Percentiles rank a stretch among this genome's conserved stretches.
These are phyloP conservation scores for Platichthys stellatus DNA, from an alignment of 2,113 vertebrate genomes.

Conservation along the genomic window DNA sequence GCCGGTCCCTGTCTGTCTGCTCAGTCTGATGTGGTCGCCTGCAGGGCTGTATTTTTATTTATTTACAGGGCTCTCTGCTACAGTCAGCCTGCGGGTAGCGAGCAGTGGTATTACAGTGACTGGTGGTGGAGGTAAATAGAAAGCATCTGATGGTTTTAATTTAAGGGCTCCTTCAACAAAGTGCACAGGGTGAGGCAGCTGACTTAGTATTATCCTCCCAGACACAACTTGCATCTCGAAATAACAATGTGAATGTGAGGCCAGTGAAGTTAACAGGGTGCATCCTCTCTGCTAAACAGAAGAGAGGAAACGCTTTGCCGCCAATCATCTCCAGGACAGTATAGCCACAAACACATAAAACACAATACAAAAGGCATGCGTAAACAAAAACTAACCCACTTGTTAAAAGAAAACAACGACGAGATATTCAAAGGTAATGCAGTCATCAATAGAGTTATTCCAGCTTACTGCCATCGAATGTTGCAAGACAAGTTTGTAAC, in stretches of 20 bases:
- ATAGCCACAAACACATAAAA: no score
- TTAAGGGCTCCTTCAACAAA: slow-evolving; percentile 18
- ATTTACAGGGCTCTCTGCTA: slow-evolving; percentile 34
- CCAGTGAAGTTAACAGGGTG: background rate
- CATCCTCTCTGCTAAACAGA: slow-evolving; percentile 1
- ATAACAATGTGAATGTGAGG: background rate
- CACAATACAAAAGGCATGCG: no score
- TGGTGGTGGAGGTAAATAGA: slow-evolving; percentile 39
- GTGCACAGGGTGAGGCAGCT: slow-evolving; percentile 8
- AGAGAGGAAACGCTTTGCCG: slow-evolving; percentile 6
- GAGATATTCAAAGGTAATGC: no score
- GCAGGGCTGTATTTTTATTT: slow-evolving; percentile 11
- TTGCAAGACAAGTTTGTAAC: no score
- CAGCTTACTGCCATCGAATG: no score
- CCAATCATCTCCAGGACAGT: background rate
- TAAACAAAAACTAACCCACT: no score
- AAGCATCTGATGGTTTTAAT: slow-evolving; percentile 37
- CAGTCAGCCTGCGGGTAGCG: slow-evolving; percentile 37
- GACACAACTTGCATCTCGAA: background rate
- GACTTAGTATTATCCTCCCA: background rate
- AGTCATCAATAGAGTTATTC: no score
- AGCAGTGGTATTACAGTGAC: slow-evolving; percentile 25
- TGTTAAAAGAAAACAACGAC: no score
- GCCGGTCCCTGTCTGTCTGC: slow-evolving; percentile 48
- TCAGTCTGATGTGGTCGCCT: slow-evolving; percentile 62